A percentile compares a stretch with the other conserved stretches of the same genome.
Conservation (phyloP, 2,113 vertebrate genomes). For the Cryptomyrus ogoouensis region DNA sequence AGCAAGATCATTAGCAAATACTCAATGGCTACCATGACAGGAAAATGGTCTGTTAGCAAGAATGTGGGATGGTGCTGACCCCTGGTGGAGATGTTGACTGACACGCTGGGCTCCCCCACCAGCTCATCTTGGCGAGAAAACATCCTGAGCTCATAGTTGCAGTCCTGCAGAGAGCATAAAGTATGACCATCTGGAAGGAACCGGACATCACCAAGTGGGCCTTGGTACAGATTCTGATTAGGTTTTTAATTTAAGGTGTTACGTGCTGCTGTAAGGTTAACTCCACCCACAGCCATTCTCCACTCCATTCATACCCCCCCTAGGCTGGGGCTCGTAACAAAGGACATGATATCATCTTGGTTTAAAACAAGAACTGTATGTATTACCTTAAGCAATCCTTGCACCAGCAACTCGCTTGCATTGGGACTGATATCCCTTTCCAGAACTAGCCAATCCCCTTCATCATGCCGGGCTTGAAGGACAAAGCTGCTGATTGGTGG, state of each 20-base stretch:
- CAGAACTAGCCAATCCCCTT: conserved; percentile 73
- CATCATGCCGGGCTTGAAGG: conserved; percentile 71
- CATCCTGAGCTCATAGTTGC: conserved; percentile 83
- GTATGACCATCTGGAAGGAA: background rate
- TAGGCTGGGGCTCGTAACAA: no score
- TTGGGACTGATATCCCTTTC: conserved; percentile 69
- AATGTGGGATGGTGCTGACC: conserved; percentile 61
- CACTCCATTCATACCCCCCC: no score
- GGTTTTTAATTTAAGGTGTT: background rate
- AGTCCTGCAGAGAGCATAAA: conserved; percentile 58
- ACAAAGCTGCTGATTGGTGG: conserved; percentile 65
- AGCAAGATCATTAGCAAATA: background rate
- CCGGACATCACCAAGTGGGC: background rate
- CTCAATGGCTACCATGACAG: background rate
- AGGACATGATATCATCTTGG: background rate
- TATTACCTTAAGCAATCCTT: conserved; percentile 80
- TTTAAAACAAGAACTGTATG: background rate
- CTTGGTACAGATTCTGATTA: background rate
- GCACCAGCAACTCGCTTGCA: conserved; percentile 68
- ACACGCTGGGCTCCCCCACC: conserved; percentile 84
- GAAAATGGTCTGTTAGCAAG: background rate
- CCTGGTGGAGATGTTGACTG: conserved; percentile 80
- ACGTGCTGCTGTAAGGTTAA: no score
- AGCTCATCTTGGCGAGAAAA: conserved; percentile 78
- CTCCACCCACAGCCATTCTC: no score